Evolutionary conservation across 2,797 vertebrate species (phyloP).

Genomic region (Parauchenoglanis punctatus): DNA sequence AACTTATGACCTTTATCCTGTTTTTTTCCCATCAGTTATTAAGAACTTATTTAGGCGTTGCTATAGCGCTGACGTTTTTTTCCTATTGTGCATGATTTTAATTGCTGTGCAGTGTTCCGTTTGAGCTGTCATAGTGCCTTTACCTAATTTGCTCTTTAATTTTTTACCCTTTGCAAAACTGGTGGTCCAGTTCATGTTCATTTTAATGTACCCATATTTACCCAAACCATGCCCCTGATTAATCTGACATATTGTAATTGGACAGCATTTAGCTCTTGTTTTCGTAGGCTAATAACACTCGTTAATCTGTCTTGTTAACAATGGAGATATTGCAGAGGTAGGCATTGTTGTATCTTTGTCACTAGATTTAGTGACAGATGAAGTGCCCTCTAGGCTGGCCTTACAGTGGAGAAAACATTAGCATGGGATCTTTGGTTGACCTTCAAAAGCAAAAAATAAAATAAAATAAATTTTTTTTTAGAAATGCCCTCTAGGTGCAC

Average conservation of each 20-base stretch:
- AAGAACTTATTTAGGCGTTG: background rate
- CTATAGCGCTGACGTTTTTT: background rate
- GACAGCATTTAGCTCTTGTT: background rate
- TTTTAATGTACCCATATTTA: background rate
- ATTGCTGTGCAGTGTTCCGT: slow-evolving; percentile 14
- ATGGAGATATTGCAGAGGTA: background rate
- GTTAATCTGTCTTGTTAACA: slow-evolving; percentile 9
- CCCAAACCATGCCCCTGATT: background rate
- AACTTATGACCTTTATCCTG: background rate
- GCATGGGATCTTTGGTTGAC: background rate
- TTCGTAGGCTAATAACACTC: background rate
- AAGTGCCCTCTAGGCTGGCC: background rate
- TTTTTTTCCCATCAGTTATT: background rate
- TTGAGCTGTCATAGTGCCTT: background rate
- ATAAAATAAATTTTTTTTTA: background rate
- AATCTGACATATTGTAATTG: slow-evolving; percentile 6
- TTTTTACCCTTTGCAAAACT: slow-evolving; percentile 19
- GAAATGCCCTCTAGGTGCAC: background rate
- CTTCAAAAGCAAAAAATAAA: background rate
- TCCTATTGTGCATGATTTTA: background rate
- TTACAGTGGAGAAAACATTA: background rate
- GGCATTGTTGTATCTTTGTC: background rate
- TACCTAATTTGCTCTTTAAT: background rate
- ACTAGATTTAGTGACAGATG: background rate
- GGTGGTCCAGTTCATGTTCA: slow-evolving; percentile 9